A percentile compares a stretch with the other conserved stretches of the same genome.
Conservation (phyloP, 2,888 invertebrate species). For the Acanthosepion lycidas region DNA sequence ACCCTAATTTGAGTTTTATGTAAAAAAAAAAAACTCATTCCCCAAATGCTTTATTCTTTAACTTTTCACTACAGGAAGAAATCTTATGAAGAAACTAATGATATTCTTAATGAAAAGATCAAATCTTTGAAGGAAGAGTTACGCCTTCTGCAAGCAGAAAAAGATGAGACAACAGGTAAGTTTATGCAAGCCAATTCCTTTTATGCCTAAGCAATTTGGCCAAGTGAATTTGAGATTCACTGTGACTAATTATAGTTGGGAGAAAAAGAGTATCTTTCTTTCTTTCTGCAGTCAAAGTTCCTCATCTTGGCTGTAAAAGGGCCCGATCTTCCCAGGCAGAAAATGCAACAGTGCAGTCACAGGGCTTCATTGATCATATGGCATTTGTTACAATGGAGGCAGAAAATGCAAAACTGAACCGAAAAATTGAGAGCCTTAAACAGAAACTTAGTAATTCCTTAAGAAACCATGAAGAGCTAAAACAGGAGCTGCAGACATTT, state of each 20-base stretch:
- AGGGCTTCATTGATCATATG: neutral
- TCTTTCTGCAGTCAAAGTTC: neutral
- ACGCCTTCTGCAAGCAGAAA: neutral
- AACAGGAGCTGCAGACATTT: neutral
- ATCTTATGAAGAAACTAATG: constrained; percentile 41
- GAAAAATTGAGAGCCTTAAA: neutral
- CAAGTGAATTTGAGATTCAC: too few relatives aligned
- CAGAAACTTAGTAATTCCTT: neutral
- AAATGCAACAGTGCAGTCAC: neutral
- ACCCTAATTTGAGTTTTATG: neutral
- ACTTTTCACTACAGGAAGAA: neutral
- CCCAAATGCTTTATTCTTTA: too few relatives aligned
- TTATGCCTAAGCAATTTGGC: neutral
- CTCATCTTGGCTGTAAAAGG: too few relatives aligned
- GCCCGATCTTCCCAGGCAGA: neutral
- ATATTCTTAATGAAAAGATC: neutral
- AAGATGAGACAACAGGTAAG: constrained; percentile 12
- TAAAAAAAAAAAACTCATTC: too few relatives aligned
- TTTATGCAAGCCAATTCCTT: neutral
- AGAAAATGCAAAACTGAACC: neutral
- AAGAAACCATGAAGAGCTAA: neutral
- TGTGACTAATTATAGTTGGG: too few relatives aligned
- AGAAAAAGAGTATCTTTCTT: too few relatives aligned
- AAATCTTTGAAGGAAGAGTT: neutral
- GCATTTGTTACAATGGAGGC: constrained; percentile 11